phyloP scores from a whole-genome alignment of 2,888 invertebrate genomes.

The Craniophora ligustri region DNA sequence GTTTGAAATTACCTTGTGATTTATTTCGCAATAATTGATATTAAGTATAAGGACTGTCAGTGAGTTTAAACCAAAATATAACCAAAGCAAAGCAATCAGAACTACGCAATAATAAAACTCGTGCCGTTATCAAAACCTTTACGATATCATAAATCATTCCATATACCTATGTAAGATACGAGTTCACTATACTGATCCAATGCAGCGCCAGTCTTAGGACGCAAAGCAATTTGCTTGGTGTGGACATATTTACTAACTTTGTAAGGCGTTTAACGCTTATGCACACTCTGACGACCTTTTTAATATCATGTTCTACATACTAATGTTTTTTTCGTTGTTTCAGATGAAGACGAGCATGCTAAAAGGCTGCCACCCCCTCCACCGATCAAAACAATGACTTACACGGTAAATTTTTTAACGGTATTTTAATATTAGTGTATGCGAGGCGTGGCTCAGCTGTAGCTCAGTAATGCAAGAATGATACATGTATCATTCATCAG shows the following conservation, averaged over 20 bases:
- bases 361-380: conserved; percentile 90
- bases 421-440: neutral
- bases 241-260: conserved; percentile 25
- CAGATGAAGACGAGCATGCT: conserved; percentile 90
- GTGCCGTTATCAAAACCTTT: conserved; percentile 36
- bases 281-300: neutral
- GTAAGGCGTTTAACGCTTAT: conserved; percentile 38
- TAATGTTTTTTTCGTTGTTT: conserved; percentile 61
- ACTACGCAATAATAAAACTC: conserved; percentile 33
- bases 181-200: conserved; percentile 11
- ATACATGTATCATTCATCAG: too few relatives aligned
- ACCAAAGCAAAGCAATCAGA: conserved; percentile 13
- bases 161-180: conserved; percentile 3
- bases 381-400: conserved; percentile 93
- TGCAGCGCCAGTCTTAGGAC: conserved; percentile 26
- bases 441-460: too few relatives aligned
- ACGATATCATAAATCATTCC: conserved; percentile 41
- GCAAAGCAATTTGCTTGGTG: conserved; percentile 34
- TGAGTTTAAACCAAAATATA: conserved; percentile 1
- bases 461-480: too few relatives aligned
- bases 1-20: neutral
- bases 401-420: conserved; percentile 89
- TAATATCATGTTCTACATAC: conserved; percentile 2
- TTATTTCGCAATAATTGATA: neutral
- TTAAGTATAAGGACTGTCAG: neutral